Evolutionary conservation across 2,113 vertebrate genomes (phyloP).

Genomic region (Plectropomus leopardus): DNA sequence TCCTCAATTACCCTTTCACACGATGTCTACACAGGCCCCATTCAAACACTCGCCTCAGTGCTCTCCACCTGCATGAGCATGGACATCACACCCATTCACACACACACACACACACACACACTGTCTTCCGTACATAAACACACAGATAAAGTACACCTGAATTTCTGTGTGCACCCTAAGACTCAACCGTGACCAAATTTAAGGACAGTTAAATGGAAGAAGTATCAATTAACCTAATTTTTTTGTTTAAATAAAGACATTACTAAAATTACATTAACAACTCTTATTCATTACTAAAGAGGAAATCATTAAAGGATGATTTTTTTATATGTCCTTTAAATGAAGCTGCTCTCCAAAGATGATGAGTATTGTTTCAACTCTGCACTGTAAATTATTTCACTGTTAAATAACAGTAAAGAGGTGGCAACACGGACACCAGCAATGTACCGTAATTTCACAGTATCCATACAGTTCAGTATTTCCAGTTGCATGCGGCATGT

Average conservation of each 20-base stretch:
- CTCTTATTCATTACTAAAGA: background rate
- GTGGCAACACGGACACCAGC: no score
- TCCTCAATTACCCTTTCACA: conserved; percentile 51
- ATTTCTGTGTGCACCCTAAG: background rate
- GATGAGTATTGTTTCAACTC: background rate
- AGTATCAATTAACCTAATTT: background rate
- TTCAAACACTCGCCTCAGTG: conserved; percentile 35
- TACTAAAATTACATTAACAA: no score
- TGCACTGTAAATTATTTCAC: no score
- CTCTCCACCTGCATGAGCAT: conserved; percentile 20
- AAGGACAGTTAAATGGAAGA: background rate
- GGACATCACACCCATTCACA: background rate
- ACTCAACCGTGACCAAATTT: background rate
- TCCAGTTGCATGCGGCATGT: no score
- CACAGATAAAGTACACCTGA: background rate
- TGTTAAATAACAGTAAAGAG: no score
- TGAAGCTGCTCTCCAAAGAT: background rate
- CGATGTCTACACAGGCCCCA: conserved; percentile 51
- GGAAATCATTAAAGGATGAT: background rate
- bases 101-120: background rate
- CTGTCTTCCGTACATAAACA: background rate
- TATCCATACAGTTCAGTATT: no score
- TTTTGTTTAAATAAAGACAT: background rate
- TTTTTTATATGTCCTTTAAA: background rate
- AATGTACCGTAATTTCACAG: no score